These are phyloP conservation scores for Salarias fasciatus DNA, from an alignment of 2,797 vertebrate genomes.

Conservation along the genomic window DNA sequence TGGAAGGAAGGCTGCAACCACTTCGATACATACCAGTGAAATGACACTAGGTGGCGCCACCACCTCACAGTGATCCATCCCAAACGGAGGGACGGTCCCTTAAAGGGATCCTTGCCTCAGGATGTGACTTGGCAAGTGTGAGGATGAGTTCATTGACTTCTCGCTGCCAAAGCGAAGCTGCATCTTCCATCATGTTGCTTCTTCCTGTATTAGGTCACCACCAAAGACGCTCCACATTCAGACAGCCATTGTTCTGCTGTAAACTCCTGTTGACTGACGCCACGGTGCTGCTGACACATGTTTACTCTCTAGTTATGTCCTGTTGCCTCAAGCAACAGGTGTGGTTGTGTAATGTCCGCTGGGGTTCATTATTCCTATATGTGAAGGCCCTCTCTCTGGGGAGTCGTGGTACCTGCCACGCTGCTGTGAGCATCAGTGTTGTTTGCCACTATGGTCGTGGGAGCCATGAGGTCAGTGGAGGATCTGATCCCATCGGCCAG, in stretches of 20 bases:
- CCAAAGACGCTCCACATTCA: slow-evolving; percentile 25
- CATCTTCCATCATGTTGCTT: slow-evolving; percentile 23
- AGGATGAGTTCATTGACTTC: slow-evolving; percentile 52
- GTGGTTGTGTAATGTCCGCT: slow-evolving; percentile 39
- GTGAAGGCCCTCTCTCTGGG: slow-evolving; percentile 36
- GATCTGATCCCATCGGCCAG: slow-evolving; percentile 25
- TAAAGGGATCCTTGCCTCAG: slow-evolving; percentile 10
- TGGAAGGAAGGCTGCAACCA: too few species aligned
- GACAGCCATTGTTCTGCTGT: slow-evolving; percentile 32
- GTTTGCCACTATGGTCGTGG: not conserved
- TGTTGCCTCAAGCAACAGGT: slow-evolving; percentile 53
- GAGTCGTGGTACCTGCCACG: slow-evolving; percentile 9
- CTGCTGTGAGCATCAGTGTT: slow-evolving; percentile 3
- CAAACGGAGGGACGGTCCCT: not conserved
- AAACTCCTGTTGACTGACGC: slow-evolving; percentile 7
- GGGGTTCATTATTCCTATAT: slow-evolving; percentile 34
- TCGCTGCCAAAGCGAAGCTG: slow-evolving; percentile 26
- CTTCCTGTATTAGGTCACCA: slow-evolving; percentile 19
- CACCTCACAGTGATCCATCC: not conserved
- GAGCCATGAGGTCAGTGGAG: slow-evolving; percentile 20
- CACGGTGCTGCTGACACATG: slow-evolving; percentile 11
- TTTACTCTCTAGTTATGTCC: slow-evolving; percentile 32
- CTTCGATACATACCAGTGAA: not conserved
- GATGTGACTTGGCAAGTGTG: slow-evolving; percentile 28
- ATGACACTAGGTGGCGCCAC: slow-evolving; percentile 43